phyloP scores from a whole-genome alignment of 2,888 invertebrate genomes.

The Tinea semifulvella region DNA sequence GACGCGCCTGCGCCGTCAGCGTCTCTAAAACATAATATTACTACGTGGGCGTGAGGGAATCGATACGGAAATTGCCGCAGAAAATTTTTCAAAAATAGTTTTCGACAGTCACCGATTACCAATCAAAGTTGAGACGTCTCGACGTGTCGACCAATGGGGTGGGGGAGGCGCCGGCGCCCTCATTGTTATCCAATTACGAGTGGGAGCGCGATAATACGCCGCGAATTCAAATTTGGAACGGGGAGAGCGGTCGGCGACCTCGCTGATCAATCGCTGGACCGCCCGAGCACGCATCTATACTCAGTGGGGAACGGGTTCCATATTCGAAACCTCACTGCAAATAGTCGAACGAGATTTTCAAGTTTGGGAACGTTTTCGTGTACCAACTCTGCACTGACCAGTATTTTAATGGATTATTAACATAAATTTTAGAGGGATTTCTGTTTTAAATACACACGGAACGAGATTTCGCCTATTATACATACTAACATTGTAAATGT shows the following conservation, averaged over 20 bases:
- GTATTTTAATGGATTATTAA: no score
- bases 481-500: no score
- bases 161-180: slow-evolving; percentile 49
- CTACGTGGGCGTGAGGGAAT: slow-evolving; percentile 12
- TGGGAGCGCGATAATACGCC: slow-evolving; percentile 61
- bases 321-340: slow-evolving; percentile 11
- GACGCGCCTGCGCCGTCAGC: slow-evolving; percentile 51
- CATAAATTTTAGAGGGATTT: no score
- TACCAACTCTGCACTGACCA: no score
- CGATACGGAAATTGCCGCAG: slow-evolving; percentile 13
- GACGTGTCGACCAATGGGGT: slow-evolving; percentile 28
- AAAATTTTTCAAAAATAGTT: slow-evolving; percentile 9
- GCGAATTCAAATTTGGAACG: slow-evolving; percentile 63
- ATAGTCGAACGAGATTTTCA: slow-evolving; percentile 10
- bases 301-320: slow-evolving; percentile 12
- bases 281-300: slow-evolving; percentile 23
- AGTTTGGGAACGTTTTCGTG: slow-evolving; percentile 9
- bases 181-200: slow-evolving; percentile 65
- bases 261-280: slow-evolving; percentile 57
- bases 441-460: no score
- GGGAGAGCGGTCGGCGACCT: slow-evolving; percentile 61
- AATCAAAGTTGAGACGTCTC: slow-evolving; percentile 5
- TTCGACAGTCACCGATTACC: slow-evolving; percentile 8
- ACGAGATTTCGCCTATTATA: no score
- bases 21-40: slow-evolving; percentile 18